Evolutionary conservation across 2,797 vertebrate genomes (phyloP).

Genomic region (Emys orbicularis): DNA sequence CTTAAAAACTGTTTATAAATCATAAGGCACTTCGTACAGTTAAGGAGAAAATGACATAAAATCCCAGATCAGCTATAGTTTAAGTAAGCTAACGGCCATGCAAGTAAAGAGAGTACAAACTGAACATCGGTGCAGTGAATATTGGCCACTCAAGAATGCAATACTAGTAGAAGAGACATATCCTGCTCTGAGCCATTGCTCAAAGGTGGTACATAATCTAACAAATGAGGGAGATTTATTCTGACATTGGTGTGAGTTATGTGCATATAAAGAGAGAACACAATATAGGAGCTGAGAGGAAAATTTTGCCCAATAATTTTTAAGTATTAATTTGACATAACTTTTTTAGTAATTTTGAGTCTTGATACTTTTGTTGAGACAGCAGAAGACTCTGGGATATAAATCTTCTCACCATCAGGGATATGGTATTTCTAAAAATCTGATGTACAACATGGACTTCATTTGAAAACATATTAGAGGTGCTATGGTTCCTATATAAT

Average conservation of each 20-base stretch:
- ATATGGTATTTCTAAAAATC: neutral
- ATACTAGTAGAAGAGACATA: constrained; percentile 6
- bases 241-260: neutral
- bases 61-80: neutral
- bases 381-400: neutral
- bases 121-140: neutral
- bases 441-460: neutral
- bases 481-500: neutral
- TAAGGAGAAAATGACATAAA: neutral
- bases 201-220: constrained; percentile 39
- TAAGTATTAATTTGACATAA: neutral
- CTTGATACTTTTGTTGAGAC: neutral
- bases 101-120: neutral
- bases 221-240: neutral
- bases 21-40: neutral
- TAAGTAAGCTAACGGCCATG: neutral
- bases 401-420: neutral
- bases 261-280: neutral
- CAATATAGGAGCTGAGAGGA: accelerated
- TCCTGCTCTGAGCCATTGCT: constrained; percentile 26
- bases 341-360: neutral
- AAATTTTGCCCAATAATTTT: neutral
- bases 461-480: neutral
- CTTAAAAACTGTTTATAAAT: neutral
- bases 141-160: neutral